Evolutionary conservation across 2,113 vertebrate genomes (phyloP).

Genomic region (Reinhardtius hippoglossoides): DNA sequence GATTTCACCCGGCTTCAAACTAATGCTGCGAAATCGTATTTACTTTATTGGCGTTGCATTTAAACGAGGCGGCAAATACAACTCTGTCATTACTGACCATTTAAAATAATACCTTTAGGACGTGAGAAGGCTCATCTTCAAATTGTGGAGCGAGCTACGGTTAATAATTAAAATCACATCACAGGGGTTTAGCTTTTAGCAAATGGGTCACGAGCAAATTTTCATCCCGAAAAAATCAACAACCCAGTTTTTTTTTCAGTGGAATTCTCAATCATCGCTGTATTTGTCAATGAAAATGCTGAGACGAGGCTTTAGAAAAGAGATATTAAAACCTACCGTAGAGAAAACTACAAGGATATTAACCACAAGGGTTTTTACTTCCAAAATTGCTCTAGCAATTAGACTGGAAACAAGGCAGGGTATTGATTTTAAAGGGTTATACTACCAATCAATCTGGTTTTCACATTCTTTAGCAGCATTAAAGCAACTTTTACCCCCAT

Average conservation of each 20-base stretch:
- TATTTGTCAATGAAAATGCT: too few relatives aligned
- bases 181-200: background rate
- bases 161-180: background rate
- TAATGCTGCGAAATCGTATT: background rate
- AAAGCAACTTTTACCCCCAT: background rate
- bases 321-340: background rate
- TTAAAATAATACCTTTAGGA: background rate
- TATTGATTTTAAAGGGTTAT: background rate
- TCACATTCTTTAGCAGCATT: background rate
- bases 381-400: background rate
- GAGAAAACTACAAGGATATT: background rate
- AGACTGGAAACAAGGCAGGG: background rate
- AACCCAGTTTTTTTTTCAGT: background rate
- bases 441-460: background rate
- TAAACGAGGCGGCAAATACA: background rate
- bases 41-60: background rate
- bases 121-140: background rate
- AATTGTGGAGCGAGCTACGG: background rate
- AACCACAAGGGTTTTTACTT: background rate
- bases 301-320: background rate
- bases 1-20: background rate
- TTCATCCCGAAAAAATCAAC: background rate
- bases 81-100: background rate
- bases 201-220: background rate
- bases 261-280: background rate